Evolutionary conservation across 2,797 vertebrate species (phyloP), one percentile per base, ranked within the genome.

Genomic region (Helostoma temminkii): DNA sequence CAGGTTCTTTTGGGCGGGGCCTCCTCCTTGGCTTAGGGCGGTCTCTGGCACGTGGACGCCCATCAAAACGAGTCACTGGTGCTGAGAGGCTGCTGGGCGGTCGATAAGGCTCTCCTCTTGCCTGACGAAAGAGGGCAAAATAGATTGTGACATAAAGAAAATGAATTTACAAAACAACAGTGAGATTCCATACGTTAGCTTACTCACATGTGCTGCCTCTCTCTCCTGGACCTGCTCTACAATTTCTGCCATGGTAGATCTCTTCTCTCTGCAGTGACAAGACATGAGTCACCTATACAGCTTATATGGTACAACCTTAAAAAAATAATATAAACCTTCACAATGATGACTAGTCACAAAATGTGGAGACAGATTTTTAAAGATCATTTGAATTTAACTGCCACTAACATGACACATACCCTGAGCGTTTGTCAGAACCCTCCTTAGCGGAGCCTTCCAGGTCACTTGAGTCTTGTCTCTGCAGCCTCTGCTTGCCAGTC

Each of bases 201-300:
- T 26, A 88, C 93, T 93, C 90, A 96, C 95, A 50, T 84, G 30
- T 75, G 91, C 92, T 54, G 93, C 94, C 84, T 97, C 96, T 91
- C 95, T 95, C 84, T 98, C 96, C 83, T 97, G 95, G 52, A 93
- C 93, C 85, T 98, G 97, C 74, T 97, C 97, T 65, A 98, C 97
- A 53, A 98, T 97, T 77, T 98, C 97, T 3, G 96, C 96, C 89
- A 97, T 93, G 0, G 96, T 92, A 8, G 88, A 92, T 87, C 94
- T 96, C 89, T 95, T 98, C 47, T 89, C 91, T 71, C 93, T 95
- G 83, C 56, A 84, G 60, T 43, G 34, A 74, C 42, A 80, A 76
- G 37, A 70, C 54, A 66, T n/a, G 48, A 84, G 54, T 81, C 55
- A 80, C 34, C 25, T 50, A 82, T 70, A 76, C 47, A 81, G 19